Base-by-base conservation (phyloP, 2,113 vertebrate species). In the Shinisaurus crocodilurus region DNA sequence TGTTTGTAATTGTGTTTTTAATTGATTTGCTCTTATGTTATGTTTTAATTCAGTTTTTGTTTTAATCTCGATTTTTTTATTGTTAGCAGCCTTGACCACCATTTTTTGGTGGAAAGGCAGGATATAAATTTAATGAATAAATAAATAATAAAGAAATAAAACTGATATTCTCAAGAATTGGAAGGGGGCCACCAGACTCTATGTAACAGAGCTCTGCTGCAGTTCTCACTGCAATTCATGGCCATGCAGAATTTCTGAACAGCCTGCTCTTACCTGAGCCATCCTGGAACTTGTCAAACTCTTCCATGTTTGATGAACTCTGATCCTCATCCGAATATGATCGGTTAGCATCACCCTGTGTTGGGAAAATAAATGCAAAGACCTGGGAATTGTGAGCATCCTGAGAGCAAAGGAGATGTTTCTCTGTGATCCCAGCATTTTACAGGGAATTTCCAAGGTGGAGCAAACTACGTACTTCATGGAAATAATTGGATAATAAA, bases 251-350 rank as follows among this genome's bases (percentile, higher is more conserved):
- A 83, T 63, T 45, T 18, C 18, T 77, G 37, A 40, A 50, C 43
- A 27, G 34, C 34, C 27, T 90, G 48, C 2, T 86, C 2, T 91
- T 97, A 99, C 99, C 99, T 79, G 97, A 98, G 57, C 96, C 77
- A 75, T 98, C 98, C 69, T 97, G 98, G 87, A 97, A 97, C 88
- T 98, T 99, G 92, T 99, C 98, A 80, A 98, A 98, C 12, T 98
- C 99, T 9, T 99, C 98, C 90, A 97, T 92, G 92, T 98, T 98
- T 80, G 98, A 98, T 7, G 98, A 98, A 82, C 98, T 99, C 90
- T 95, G 98, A 87, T 99, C 98, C 37, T 99, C 99, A 0, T 99
- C 99, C 0, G 99, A 99, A 82, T 98, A 99, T 1, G 99, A 99
- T 3, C 98, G 97, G 89, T 99, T 99, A 88, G 99, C 99, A 43